These are phyloP conservation scores for Sphaerophoria taeniata DNA, from an alignment of 2,888 invertebrate genomes.

Conservation along the genomic window DNA sequence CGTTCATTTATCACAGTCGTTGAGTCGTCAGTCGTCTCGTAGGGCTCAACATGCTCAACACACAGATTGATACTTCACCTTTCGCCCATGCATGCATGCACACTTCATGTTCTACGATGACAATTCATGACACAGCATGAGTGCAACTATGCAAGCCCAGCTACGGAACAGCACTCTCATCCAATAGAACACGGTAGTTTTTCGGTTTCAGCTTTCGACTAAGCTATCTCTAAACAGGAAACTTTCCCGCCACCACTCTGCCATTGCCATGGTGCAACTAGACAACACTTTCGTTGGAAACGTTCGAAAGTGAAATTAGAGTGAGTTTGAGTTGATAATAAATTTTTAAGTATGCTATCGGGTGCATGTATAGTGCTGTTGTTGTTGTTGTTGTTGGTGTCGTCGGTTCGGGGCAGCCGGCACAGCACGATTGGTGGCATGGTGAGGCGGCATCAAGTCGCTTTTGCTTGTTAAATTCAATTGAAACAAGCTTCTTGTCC, in stretches of 20 bases:
- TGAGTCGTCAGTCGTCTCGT: too few relatives aligned
- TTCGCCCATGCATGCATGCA: conserved; percentile 42
- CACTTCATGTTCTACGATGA: conserved; percentile 22
- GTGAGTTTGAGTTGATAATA: conserved; percentile 69
- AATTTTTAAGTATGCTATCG: conserved; percentile 54
- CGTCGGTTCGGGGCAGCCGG: conserved; percentile 14
- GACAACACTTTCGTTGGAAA: conserved; percentile 56
- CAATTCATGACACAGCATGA: conserved; percentile 48
- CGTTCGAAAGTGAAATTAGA: conserved; percentile 41
- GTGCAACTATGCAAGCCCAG: conserved; percentile 15
- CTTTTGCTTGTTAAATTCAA: conserved; percentile 8
- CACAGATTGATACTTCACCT: conserved; percentile 65
- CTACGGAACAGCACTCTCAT: conserved; percentile 21
- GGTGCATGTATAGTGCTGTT: conserved; percentile 4
- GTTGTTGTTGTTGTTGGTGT: not conserved
- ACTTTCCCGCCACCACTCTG: conserved; percentile 53
- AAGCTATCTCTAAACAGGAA: conserved; percentile 36
- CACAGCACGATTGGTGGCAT: not conserved
- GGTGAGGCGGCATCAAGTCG: conserved; percentile 20
- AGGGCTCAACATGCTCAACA: not conserved
- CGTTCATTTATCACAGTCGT: conserved; percentile 51
- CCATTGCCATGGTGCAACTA: not conserved
- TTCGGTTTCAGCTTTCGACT: conserved; percentile 3
- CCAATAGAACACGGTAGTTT: conserved; percentile 5
- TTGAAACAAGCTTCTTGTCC: conserved; percentile 34